These are phyloP conservation scores for Tillus elongatus DNA, from an alignment of 2,888 invertebrate genomes.

Conservation along the genomic window DNA sequence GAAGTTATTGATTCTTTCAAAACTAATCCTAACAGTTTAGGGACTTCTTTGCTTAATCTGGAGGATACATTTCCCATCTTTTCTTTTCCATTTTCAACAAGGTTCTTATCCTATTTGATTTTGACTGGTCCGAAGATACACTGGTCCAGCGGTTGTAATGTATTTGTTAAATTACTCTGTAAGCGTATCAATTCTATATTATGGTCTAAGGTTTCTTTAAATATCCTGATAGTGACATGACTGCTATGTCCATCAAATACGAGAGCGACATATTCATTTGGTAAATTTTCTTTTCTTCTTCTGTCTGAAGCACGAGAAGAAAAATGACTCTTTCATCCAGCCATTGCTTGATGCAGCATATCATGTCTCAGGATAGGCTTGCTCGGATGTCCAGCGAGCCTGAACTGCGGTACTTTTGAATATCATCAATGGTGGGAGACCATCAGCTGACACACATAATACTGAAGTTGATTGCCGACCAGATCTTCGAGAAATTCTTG, in stretches of 20 bases:
- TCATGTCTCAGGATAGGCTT: constrained; percentile 22
- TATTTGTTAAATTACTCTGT: no score
- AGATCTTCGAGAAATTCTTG: constrained; percentile 23
- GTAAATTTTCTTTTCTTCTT: no score
- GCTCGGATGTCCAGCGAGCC: constrained; percentile 19
- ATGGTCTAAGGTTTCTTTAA: no score
- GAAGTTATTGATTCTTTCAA: no score
- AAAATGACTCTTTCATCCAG: constrained; percentile 26
- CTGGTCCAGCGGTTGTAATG: no score
- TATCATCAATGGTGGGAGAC: constrained; percentile 27
- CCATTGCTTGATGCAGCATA: constrained; percentile 24
- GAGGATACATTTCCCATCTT: no score
- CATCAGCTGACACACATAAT: constrained; percentile 22
- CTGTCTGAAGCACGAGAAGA: constrained; percentile 11
- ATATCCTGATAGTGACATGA: not conserved
- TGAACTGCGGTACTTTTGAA: constrained; percentile 26
- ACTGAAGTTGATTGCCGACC: constrained; percentile 26
- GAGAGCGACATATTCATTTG: constrained; percentile 14
- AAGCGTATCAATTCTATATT: no score
- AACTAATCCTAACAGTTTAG: no score
- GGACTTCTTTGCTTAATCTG: no score
- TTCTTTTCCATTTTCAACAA: no score
- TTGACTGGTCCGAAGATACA: no score
- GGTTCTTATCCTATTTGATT: no score
- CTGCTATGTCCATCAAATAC: constrained; percentile 18